Conservation (phyloP, 2,888 invertebrate genomes). For the Hipparchia sbordonii region DNA sequence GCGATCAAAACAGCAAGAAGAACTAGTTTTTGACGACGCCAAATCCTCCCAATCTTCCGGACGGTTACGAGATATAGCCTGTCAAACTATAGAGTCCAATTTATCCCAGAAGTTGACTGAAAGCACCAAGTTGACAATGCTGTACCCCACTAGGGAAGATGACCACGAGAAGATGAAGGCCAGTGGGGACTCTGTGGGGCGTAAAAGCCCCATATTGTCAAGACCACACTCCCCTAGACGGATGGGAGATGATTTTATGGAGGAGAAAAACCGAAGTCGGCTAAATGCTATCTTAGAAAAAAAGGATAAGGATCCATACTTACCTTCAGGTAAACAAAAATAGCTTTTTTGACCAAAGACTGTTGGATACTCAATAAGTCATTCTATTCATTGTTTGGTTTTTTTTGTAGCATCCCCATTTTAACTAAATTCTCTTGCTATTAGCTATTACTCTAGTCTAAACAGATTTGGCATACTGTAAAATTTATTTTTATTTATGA, state of each 20-base stretch:
- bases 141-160: constrained; percentile 73
- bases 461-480: too few species aligned
- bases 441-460: background rate
- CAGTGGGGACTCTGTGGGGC: constrained; percentile 64
- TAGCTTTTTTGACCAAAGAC: too few species aligned
- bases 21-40: constrained; percentile 56
- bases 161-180: constrained; percentile 70
- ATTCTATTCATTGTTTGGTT: background rate
- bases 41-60: constrained; percentile 63
- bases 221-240: constrained; percentile 49
- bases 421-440: background rate
- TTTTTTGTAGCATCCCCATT: background rate
- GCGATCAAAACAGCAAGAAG: constrained; percentile 56
- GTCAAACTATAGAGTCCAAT: constrained; percentile 73
- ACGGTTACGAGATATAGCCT: constrained; percentile 67
- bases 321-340: constrained; percentile 62
- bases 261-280: constrained; percentile 66
- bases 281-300: constrained; percentile 72
- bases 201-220: constrained; percentile 47
- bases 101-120: constrained; percentile 66
- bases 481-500: too few species aligned
- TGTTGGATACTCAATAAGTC: too few species aligned
- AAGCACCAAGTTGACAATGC: constrained; percentile 69
- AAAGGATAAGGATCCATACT: constrained; percentile 72
- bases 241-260: constrained; percentile 59